Base-by-base conservation (phyloP, 2,113 vertebrate genomes). In the Pyrgilauda ruficollis region DNA sequence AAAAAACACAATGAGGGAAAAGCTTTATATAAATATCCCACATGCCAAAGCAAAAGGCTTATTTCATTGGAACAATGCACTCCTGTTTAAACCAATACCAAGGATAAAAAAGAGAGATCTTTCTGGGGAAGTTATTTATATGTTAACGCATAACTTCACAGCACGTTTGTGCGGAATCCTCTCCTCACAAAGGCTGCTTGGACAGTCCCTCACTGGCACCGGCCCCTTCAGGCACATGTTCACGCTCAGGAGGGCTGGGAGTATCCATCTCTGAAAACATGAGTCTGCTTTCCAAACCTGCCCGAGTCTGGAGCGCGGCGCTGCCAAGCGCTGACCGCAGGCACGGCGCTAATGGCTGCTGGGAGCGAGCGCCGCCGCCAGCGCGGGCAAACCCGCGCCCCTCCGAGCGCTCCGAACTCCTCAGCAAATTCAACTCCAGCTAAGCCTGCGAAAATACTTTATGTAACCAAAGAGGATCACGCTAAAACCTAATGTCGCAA, bases 31-130 rank as follows among this genome's bases (percentile, higher is more conserved):
- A 94, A 93, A 94, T 91, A 92, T 59, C 84, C 64, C 85, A 90
- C 84, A 93, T 83, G 80, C 85, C 91, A 90, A 74, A 95, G 89
- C 49, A 75, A 89, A 96, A 93, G 53, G 74, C 78, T 93, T 89
- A 75, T 85, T 95, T 79, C 67, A 74, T 4, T 4, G 79, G 56
- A 92, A 96, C 96, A 96, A 95, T 75, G 72, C 37, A 20, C 47
- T 67, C 61, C 92, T 92, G 80, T 92, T 93, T 81, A 86, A 94
- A 84, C 28, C 85, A 90, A 93, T 44, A 86, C 44, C 52, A 78
- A 56, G 22, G 24, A 50, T 21, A 56, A 52, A 69, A 62, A 31
- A 33, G 2, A 46, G 4, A 61, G 8, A 22, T 35, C 75, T 64
- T 74, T 78, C 73, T 17, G n/a, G 41, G 22, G 30, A 86, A 61